These are phyloP conservation scores for Drosophila cardini DNA, from an alignment of 1,140 invertebrate genomes.

Conservation along the genomic window DNA sequence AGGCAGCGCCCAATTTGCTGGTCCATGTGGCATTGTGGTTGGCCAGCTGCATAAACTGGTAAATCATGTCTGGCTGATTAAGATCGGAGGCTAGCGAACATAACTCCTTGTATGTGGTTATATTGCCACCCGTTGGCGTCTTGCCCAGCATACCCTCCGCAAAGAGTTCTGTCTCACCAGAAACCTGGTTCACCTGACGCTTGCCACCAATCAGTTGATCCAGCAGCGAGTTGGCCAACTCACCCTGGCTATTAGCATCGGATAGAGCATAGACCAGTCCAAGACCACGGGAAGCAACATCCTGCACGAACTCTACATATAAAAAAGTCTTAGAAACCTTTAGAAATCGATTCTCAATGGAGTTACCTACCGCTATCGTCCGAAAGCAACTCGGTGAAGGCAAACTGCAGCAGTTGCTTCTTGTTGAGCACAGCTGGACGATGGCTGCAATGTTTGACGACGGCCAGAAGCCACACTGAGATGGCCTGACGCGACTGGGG, in stretches of 20 bases:
- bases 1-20: conserved; percentile 96
- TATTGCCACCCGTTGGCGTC: conserved; percentile 91
- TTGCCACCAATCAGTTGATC: conserved; percentile 94
- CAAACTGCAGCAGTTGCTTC: conserved; percentile 90
- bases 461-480: conserved; percentile 91
- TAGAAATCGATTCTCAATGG: too few species aligned
- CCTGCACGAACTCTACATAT: conserved; percentile 92
- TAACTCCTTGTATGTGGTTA: conserved; percentile 97
- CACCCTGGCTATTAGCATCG: conserved; percentile 88
- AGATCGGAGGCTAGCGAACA: conserved; percentile 96
- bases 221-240: conserved; percentile 91
- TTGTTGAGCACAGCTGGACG: conserved; percentile 88
- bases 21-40: conserved; percentile 98
- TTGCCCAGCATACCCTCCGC: conserved; percentile 94
- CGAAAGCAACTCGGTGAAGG: conserved; percentile 94
- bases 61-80: conserved; percentile 97
- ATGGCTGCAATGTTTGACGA: conserved; percentile 92
- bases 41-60: conserved; percentile 97
- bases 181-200: conserved; percentile 90
- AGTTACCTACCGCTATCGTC: conserved; percentile 92
- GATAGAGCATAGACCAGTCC: conserved; percentile 94
- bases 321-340: neutral
- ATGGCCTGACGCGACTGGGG: conserved; percentile 92
- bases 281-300: conserved; percentile 95
- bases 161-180: conserved; percentile 93